phyloP scores from a whole-genome alignment of 2,888 invertebrate genomes.

The Zygaena filipendulae region DNA sequence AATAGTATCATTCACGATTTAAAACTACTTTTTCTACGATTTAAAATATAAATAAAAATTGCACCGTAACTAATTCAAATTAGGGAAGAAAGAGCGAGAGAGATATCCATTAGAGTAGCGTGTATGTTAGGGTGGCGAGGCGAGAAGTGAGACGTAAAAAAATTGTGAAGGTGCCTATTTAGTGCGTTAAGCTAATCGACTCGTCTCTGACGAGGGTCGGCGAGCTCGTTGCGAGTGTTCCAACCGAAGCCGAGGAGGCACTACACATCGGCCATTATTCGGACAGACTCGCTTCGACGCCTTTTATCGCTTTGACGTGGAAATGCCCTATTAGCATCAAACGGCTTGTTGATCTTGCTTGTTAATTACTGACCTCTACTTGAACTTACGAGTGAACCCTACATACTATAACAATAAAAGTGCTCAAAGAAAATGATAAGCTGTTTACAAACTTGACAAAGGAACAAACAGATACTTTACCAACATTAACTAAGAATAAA shows the following conservation, averaged over 20 bases:
- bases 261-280: conserved; percentile 58
- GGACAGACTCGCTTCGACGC: conserved; percentile 61
- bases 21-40: too few species aligned
- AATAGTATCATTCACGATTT: too few species aligned
- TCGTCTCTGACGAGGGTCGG: conserved; percentile 60
- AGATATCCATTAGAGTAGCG: background rate
- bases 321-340: conserved; percentile 62
- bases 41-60: background rate
- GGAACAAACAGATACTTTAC: too few species aligned
- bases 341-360: conserved; percentile 59
- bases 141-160: background rate
- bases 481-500: too few species aligned
- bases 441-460: too few species aligned
- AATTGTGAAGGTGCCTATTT: conserved; percentile 17
- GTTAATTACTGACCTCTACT: conserved; percentile 60
- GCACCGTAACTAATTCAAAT: background rate
- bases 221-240: conserved; percentile 39
- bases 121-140: background rate
- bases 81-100: background rate
- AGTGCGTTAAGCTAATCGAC: conserved; percentile 59
- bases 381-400: conserved; percentile 30
- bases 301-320: conserved; percentile 63
- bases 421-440: too few species aligned
- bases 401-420: conserved; percentile 1
- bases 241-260: conserved; percentile 30